Evolutionary conservation across 1,140 invertebrate species (phyloP).

Genomic region (Drosophila athabasca): DNA sequence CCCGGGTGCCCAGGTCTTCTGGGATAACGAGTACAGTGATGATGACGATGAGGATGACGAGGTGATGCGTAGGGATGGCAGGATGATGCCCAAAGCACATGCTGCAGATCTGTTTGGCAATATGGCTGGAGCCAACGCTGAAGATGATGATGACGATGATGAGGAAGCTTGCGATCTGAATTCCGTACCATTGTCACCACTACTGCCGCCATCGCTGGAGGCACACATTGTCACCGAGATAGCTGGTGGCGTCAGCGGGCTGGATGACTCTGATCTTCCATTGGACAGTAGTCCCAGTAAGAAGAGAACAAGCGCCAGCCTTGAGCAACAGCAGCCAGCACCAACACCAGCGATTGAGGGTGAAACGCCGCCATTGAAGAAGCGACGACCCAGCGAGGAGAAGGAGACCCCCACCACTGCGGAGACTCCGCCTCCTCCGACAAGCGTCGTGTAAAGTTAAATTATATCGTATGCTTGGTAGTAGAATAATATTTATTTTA

Average conservation of each 20-base stretch:
- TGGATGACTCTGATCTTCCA: background rate
- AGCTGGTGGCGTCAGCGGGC: conserved; percentile 21
- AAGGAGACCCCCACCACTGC: conserved; percentile 30
- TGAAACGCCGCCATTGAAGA: conserved; percentile 57
- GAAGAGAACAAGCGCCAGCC: conserved; percentile 39
- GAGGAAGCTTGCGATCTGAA: conserved; percentile 64
- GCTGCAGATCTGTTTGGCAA: conserved; percentile 44
- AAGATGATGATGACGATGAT: conserved; percentile 39
- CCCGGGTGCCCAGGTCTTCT: conserved; percentile 77
- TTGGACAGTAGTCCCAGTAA: conserved; percentile 49
- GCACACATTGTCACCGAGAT: conserved; percentile 76
- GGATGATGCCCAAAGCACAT: background rate
- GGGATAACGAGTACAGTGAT: conserved; percentile 70
- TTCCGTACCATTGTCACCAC: conserved; percentile 62
- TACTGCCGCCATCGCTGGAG: conserved; percentile 69
- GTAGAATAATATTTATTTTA: conserved; percentile 67
- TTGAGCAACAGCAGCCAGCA: conserved; percentile 11
- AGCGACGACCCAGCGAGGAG: conserved; percentile 52
- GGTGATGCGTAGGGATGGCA: conserved; percentile 16
- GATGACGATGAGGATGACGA: conserved; percentile 65
- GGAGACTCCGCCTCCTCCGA: background rate
- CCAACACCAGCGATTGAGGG: conserved; percentile 14
- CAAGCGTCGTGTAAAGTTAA: conserved; percentile 57
- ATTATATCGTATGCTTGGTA: conserved; percentile 31
- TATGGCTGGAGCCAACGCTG: conserved; percentile 27